Percentiles rank a stretch among this genome's conserved stretches.
phyloP scores from a whole-genome alignment of 2,797 vertebrate genomes.

The Orientallactaga sibirica region DNA sequence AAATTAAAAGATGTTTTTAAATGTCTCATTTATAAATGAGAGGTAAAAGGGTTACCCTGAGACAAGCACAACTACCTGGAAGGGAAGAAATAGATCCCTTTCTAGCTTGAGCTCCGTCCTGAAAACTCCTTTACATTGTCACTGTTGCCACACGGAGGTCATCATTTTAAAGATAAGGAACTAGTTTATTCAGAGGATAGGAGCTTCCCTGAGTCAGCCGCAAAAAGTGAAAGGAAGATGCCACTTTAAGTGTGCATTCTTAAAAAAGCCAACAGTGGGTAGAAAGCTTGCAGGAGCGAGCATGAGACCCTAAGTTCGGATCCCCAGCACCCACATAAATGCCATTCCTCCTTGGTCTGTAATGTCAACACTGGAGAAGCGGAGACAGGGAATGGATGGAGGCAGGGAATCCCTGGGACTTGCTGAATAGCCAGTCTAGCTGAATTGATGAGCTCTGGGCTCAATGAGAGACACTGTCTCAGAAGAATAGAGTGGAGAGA shows the following conservation, averaged over 20 bases:
- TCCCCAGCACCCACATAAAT: too few species aligned
- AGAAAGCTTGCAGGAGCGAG: too few species aligned
- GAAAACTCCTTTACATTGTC: background rate
- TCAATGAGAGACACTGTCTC: too few species aligned
- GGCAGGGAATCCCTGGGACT: too few species aligned
- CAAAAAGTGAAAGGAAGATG: background rate
- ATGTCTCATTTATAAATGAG: background rate
- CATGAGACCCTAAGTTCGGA: too few species aligned
- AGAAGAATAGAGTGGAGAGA: too few species aligned
- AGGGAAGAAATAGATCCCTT: background rate
- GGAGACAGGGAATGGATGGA: too few species aligned
- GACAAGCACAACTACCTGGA: background rate
- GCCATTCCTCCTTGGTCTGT: too few species aligned
- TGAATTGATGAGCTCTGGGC: too few species aligned
- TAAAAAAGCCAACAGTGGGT: background rate
- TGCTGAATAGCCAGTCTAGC: too few species aligned
- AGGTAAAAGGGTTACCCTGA: fast-evolving
- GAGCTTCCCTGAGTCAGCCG: background rate
- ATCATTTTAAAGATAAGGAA: background rate
- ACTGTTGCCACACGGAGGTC: background rate
- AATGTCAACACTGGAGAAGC: too few species aligned
- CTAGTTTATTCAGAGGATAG: background rate
- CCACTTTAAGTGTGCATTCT: background rate
- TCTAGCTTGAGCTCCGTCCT: background rate
- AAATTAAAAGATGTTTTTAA: too few species aligned